Conservation (phyloP, 2,888 invertebrate species). For the Lomographa bimaculata region DNA sequence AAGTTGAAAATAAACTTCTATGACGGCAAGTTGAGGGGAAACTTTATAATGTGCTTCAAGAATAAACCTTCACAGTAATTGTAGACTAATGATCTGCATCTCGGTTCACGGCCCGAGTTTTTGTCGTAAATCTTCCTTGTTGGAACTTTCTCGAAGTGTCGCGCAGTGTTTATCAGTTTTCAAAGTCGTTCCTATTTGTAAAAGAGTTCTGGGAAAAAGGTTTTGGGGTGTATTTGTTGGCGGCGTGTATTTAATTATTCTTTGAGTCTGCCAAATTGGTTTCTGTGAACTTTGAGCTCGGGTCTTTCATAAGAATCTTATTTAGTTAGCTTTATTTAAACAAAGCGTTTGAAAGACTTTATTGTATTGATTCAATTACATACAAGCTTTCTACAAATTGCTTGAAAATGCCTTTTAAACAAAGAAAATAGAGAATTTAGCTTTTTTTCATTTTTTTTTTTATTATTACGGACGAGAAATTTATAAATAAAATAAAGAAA, state of each 20-base stretch:
- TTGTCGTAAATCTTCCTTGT: constrained; percentile 30
- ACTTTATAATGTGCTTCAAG: constrained; percentile 13
- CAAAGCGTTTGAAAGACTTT: no score
- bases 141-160: constrained; percentile 25
- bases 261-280: no score
- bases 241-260: neutral
- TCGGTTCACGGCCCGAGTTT: constrained; percentile 29
- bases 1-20: constrained; percentile 15
- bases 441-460: no score
- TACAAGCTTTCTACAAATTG: no score
- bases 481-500: no score
- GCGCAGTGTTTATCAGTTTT: constrained; percentile 18
- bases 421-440: no score
- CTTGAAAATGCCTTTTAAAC: no score
- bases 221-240: constrained; percentile 1
- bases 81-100: constrained; percentile 52
- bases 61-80: constrained; percentile 39
- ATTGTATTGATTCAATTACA: no score
- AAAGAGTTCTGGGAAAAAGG: constrained; percentile 1
- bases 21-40: constrained; percentile 13
- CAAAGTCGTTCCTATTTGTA: constrained; percentile 5
- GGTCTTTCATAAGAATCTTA: no score
- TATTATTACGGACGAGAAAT: no score
- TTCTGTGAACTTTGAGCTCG: no score
- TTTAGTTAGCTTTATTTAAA: no score